phyloP scores from a whole-genome alignment of 2,888 invertebrate species.

The Didymodactylos carnosus region DNA sequence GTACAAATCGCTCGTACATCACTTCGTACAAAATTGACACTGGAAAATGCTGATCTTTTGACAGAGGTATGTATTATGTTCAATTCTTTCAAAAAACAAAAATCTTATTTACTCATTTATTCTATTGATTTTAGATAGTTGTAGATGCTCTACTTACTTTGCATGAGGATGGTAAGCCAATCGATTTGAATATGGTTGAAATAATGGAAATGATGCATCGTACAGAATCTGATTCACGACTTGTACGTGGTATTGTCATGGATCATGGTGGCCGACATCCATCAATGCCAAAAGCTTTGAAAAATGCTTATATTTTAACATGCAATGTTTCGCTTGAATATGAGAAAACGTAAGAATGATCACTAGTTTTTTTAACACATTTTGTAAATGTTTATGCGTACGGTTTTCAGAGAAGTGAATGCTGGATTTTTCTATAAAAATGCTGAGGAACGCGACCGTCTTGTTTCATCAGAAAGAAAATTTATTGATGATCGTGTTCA shows the following conservation, averaged over 20 bases:
- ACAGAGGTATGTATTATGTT: constrained; percentile 40
- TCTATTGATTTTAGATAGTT: constrained; percentile 19
- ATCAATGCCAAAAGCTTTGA: constrained; percentile 83
- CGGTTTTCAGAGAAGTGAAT: constrained; percentile 48
- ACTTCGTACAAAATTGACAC: constrained; percentile 72
- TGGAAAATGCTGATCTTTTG: constrained; percentile 63
- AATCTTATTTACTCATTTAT: no score
- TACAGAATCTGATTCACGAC: constrained; percentile 38
- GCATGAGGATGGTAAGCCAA: constrained; percentile 26
- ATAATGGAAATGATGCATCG: constrained; percentile 82
- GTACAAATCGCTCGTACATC: constrained; percentile 72
- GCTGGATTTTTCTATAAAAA: constrained; percentile 98
- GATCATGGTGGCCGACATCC: constrained; percentile 96
- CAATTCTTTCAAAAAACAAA: not conserved
- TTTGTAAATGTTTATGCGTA: not conserved
- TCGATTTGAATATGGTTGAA: constrained; percentile 94
- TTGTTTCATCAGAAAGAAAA: constrained; percentile 75
- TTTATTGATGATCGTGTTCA: constrained; percentile 83
- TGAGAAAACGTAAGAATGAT: constrained; percentile 84
- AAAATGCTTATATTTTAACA: constrained; percentile 79
- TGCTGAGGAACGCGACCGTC: constrained; percentile 78
- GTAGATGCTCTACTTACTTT: constrained; percentile 74
- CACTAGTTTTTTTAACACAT: not conserved
- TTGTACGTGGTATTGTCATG: constrained; percentile 67
- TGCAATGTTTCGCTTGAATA: constrained; percentile 96